These are phyloP conservation scores for Dermolepida albohirtum DNA, from an alignment of 2,888 invertebrate genomes.

Conservation along the genomic window DNA sequence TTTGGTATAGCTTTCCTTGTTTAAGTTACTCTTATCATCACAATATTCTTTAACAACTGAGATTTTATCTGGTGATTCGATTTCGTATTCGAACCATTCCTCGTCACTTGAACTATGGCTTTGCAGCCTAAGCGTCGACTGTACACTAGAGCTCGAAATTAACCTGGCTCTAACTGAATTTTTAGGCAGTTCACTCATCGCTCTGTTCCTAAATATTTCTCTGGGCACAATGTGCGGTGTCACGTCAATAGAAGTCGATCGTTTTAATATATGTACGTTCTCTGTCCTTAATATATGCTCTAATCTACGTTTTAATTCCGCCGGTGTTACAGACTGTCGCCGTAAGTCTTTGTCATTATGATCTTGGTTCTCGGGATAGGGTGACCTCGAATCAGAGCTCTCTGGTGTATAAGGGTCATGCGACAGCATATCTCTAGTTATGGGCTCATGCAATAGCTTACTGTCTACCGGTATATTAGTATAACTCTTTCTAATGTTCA, in stretches of 20 bases:
- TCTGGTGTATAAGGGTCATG: slow-evolving; percentile 87
- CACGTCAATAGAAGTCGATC: slow-evolving; percentile 54
- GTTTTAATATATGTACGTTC: slow-evolving; percentile 50
- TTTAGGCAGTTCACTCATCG: slow-evolving; percentile 59
- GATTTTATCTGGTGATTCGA: slow-evolving; percentile 24
- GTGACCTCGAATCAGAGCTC: slow-evolving; percentile 81
- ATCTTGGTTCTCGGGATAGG: slow-evolving; percentile 68
- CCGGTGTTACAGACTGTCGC: slow-evolving; percentile 69
- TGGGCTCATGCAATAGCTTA: slow-evolving; percentile 68
- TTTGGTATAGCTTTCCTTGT: slow-evolving; percentile 42
- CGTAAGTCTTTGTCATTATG: slow-evolving; percentile 59
- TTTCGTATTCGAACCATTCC: slow-evolving; percentile 65
- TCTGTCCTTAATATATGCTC: slow-evolving; percentile 65
- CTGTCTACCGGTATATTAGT: slow-evolving; percentile 58
- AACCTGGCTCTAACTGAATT: slow-evolving; percentile 50
- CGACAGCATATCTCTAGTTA: slow-evolving; percentile 64
- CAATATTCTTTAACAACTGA: slow-evolving; percentile 37
- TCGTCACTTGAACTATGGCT: slow-evolving; percentile 66
- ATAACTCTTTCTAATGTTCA: slow-evolving; percentile 56
- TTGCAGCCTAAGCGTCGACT: slow-evolving; percentile 59
- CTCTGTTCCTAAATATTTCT: slow-evolving; percentile 50
- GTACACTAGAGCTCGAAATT: slow-evolving; percentile 49
- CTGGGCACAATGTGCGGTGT: slow-evolving; percentile 40
- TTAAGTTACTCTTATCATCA: slow-evolving; percentile 43
- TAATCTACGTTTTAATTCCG: slow-evolving; percentile 72